phyloP scores from a whole-genome alignment of 2,797 vertebrate species.

The Leptodactylus fallax region DNA sequence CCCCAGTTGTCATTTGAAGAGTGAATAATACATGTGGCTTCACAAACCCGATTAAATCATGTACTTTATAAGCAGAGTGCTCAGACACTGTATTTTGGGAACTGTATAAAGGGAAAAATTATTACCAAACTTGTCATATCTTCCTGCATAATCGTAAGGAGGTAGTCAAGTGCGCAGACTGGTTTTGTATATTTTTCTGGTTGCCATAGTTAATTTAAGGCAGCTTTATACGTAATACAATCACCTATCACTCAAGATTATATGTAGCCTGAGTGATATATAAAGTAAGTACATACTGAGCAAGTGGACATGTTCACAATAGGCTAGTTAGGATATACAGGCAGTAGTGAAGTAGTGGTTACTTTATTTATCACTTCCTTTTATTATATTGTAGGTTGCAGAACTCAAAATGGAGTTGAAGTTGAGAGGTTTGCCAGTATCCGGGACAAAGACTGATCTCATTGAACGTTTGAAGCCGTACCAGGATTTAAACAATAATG shows the following conservation, averaged over 20 bases:
- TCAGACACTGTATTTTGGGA: background rate
- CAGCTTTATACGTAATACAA: conserved; percentile 13
- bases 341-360: background rate
- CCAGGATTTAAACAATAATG: conserved; percentile 79
- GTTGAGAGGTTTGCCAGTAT: conserved; percentile 90
- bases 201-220: conserved; percentile 33
- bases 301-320: background rate
- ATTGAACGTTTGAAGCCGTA: conserved; percentile 90
- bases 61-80: background rate
- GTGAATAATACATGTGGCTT: background rate
- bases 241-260: conserved; percentile 30
- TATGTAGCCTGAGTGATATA: background rate
- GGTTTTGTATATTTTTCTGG: conserved; percentile 13
- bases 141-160: background rate
- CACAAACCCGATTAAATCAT: background rate
- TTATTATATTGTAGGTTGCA: conserved; percentile 81
- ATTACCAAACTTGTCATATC: background rate
- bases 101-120: background rate
- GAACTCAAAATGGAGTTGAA: conserved; percentile 96
- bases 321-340: background rate
- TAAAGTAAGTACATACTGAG: background rate
- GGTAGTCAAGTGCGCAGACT: background rate
- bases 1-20: background rate
- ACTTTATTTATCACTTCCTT: background rate
- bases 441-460: conserved; percentile 94